Percentiles rank a stretch among this genome's conserved stretches.
Evolutionary conservation across 2,113 vertebrate species (phyloP).

Genomic region (Petaurus breviceps): DNA sequence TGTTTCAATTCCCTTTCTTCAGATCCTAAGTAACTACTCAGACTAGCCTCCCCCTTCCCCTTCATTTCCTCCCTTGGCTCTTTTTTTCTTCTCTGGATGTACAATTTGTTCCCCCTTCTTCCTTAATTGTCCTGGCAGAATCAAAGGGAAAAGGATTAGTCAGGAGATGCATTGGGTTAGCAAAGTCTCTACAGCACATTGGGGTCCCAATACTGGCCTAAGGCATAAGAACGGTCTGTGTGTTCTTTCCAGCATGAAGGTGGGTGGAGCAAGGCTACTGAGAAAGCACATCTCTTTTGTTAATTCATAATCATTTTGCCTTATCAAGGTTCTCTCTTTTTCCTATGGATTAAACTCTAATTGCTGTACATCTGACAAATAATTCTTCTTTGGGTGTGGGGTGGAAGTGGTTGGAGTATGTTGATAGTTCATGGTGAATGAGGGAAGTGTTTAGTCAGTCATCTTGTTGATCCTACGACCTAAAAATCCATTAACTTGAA

Average conservation of each 20-base stretch:
- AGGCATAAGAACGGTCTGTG: not conserved
- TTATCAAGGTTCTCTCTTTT: not conserved
- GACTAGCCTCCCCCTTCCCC: too few relatives aligned
- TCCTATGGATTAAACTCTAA: not conserved
- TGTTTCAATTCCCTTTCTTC: not conserved
- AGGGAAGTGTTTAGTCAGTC: not conserved
- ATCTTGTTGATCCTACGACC: not conserved
- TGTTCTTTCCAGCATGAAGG: not conserved
- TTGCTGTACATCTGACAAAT: not conserved
- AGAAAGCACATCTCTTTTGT: not conserved
- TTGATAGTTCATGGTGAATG: not conserved
- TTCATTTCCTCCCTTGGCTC: not conserved
- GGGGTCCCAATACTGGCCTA: not conserved
- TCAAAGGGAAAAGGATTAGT: not conserved
- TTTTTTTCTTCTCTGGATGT: not conserved
- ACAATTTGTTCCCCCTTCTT: not conserved
- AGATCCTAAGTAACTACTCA: not conserved
- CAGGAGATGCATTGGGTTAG: not conserved
- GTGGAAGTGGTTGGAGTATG: not conserved
- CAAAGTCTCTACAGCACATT: not conserved
- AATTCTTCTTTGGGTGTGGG: not conserved
- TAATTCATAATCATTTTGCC: not conserved
- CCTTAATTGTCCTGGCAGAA: not conserved
- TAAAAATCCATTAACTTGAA: not conserved
- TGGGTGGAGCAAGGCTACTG: not conserved